Evolutionary conservation across 2,113 vertebrate genomes (phyloP).

Genomic region (Rhynchopsitta pachyrhyncha): DNA sequence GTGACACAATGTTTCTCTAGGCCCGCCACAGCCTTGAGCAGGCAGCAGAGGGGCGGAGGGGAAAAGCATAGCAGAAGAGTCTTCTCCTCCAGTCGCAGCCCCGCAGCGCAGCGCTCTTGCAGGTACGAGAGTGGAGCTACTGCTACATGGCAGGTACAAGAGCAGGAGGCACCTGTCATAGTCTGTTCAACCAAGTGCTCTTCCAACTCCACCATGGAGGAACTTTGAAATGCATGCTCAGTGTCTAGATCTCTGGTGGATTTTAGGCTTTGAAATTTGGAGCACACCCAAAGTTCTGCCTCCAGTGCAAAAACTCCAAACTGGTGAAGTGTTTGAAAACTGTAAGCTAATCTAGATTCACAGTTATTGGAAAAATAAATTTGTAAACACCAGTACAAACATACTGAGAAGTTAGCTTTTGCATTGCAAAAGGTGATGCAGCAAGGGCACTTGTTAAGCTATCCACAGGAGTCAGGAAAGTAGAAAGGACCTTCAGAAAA

Average conservation of each 20-base stretch:
- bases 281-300: background rate
- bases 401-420: background rate
- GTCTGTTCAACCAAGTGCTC: background rate
- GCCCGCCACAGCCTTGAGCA: background rate
- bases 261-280: background rate
- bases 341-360: background rate
- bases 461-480: background rate
- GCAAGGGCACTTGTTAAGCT: background rate
- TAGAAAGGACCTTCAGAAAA: background rate
- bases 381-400: background rate
- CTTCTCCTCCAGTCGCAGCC: background rate
- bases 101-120: background rate
- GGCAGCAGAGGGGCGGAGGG: accelerated
- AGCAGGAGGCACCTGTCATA: background rate
- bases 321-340: background rate
- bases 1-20: accelerated
- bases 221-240: background rate
- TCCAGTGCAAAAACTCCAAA: background rate
- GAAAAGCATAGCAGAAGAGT: background rate
- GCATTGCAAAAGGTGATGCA: background rate
- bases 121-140: background rate
- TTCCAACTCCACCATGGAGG: background rate
- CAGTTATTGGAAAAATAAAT: background rate
- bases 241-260: background rate
- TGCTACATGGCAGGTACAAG: background rate